These are phyloP conservation scores for Philantomba maxwellii DNA, from an alignment of 2,113 vertebrate genomes.

Conservation along the genomic window DNA sequence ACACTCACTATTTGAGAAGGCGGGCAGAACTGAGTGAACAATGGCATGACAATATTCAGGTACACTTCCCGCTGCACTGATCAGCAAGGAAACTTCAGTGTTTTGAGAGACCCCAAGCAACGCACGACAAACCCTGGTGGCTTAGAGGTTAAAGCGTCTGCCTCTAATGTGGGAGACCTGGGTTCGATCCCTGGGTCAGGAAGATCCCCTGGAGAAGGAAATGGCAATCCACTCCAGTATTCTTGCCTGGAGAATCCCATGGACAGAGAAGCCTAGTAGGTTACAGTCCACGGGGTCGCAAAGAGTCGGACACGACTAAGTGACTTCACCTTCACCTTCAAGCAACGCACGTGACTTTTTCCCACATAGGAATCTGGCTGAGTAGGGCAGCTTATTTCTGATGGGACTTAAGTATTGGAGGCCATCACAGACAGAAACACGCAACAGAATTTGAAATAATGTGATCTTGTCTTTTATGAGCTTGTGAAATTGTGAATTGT, in stretches of 20 bases:
- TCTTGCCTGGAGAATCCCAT: too few relatives aligned
- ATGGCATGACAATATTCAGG: background rate
- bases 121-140: too few relatives aligned
- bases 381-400: background rate
- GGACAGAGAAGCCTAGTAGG: too few relatives aligned
- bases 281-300: too few relatives aligned
- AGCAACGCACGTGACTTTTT: fast-evolving
- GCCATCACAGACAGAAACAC: background rate
- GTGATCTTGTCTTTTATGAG: background rate
- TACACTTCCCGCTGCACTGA: background rate
- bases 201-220: too few relatives aligned
- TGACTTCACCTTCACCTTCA: too few relatives aligned
- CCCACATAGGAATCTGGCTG: too few relatives aligned
- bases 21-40: background rate
- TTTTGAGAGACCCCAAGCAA: background rate
- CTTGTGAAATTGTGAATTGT: background rate
- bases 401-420: background rate
- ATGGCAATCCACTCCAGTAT: too few relatives aligned
- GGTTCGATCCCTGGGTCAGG: too few relatives aligned
- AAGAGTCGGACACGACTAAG: too few relatives aligned
- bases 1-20: background rate
- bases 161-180: too few relatives aligned
- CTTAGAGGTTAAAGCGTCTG: too few relatives aligned
- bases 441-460: background rate
- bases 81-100: background rate